Conservation (phyloP, 2,797 vertebrate genomes). For the Momotus momota region DNA sequence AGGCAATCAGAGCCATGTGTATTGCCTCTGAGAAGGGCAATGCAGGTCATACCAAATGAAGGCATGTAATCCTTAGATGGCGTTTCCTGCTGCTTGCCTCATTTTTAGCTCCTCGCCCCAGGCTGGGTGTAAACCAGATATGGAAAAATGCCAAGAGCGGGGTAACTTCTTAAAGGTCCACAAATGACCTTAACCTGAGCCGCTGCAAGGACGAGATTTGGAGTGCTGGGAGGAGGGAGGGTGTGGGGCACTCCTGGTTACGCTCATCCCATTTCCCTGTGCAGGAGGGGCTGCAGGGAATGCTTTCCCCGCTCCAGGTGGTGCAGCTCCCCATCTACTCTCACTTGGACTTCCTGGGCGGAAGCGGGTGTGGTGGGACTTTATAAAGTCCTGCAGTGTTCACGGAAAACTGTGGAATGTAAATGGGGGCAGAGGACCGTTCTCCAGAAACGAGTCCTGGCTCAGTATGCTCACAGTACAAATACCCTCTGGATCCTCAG, state of each 20-base stretch:
- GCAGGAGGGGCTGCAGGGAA: neutral
- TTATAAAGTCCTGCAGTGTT: neutral
- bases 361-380: neutral
- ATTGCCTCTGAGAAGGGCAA: slow-evolving; percentile 5
- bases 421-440: neutral
- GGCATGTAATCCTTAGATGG: neutral
- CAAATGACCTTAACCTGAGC: neutral
- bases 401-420: neutral
- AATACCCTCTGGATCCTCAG: neutral
- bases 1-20: neutral
- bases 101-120: neutral
- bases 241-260: neutral
- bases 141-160: neutral
- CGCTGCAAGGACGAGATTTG: neutral
- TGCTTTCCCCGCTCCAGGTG: neutral
- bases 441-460: neutral
- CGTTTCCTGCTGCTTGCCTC: neutral
- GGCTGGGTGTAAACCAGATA: neutral
- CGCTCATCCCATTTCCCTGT: neutral
- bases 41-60: neutral
- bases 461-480: neutral
- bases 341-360: neutral
- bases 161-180: neutral
- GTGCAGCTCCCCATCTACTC: neutral
- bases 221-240: slow-evolving; percentile 20